Evolutionary conservation across 2,113 vertebrate genomes (phyloP).

Genomic region (Rhinoderma darwinii): DNA sequence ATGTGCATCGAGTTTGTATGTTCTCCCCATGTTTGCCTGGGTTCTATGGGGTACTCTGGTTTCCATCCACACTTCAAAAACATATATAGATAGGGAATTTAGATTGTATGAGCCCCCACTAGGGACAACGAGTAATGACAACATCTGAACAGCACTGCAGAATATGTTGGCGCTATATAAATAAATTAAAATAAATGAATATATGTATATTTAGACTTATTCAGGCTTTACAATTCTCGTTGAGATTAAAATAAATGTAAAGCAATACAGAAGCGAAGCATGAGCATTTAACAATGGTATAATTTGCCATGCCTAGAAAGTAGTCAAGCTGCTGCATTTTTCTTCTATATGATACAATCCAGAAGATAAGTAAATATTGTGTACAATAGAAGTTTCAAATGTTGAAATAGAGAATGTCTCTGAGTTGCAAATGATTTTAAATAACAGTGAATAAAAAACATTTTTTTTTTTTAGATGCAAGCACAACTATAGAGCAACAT

Average conservation of each 20-base stretch:
- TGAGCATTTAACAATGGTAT: neutral
- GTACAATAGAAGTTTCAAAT: neutral
- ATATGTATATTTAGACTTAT: too few species aligned
- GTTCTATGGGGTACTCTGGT: too few species aligned
- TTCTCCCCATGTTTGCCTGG: too few species aligned
- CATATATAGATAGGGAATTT: too few species aligned
- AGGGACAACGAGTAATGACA: too few species aligned
- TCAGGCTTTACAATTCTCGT: neutral
- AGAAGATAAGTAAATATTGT: neutral
- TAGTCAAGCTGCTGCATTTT: slow-evolving; percentile 12
- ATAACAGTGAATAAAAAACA: slow-evolving; percentile 25
- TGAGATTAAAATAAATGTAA: neutral
- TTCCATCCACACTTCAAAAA: too few species aligned
- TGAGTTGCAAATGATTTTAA: slow-evolving; percentile 20
- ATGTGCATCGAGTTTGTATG: too few species aligned
- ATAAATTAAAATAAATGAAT: too few species aligned
- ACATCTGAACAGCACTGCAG: too few species aligned
- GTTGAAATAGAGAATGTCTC: neutral
- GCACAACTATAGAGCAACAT: slow-evolving; percentile 21
- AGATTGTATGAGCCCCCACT: too few species aligned
- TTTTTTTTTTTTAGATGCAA: neutral
- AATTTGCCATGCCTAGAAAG: neutral
- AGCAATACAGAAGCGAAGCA: neutral
- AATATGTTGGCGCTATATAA: too few species aligned
- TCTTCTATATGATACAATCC: neutral